These are phyloP conservation scores for Sesamia inferens DNA, from an alignment of 2,888 invertebrate species.

Conservation along the genomic window DNA sequence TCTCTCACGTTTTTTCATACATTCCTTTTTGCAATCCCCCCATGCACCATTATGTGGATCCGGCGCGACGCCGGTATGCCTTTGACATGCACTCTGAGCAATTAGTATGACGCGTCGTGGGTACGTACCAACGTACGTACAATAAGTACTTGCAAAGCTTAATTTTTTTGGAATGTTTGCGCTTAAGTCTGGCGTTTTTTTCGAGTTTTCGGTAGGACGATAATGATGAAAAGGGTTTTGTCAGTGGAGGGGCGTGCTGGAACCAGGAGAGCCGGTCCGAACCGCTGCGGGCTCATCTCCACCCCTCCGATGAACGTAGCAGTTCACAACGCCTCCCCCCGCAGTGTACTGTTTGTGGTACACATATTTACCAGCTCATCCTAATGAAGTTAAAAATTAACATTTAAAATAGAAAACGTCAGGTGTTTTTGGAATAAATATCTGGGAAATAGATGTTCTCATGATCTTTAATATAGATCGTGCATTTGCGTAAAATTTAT, in stretches of 20 bases:
- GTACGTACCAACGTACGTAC: conserved; percentile 61
- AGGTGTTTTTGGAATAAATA: neutral
- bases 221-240: conserved; percentile 24
- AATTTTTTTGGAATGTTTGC: conserved; percentile 64
- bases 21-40: conserved; percentile 82
- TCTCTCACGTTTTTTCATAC: conserved; percentile 82
- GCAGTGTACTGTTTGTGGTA: too few species aligned
- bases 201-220: conserved; percentile 18
- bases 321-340: too few species aligned
- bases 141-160: conserved; percentile 60
- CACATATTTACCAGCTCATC: neutral
- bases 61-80: conserved; percentile 88
- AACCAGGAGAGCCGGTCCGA: too few species aligned
- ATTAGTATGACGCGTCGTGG: conserved; percentile 85
- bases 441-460: neutral
- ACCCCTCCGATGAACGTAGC: too few species aligned
- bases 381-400: neutral
- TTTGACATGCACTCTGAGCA: conserved; percentile 89
- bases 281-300: too few species aligned
- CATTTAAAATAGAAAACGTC: neutral
- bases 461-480: too few species aligned
- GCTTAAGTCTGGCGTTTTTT: conserved; percentile 44
- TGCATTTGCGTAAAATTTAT: neutral
- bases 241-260: neutral
- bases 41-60: conserved; percentile 88